Evolutionary conservation across 2,888 invertebrate species (phyloP), one percentile per base, ranked within the genome.

Genomic region (Aethes cnicana): DNA sequence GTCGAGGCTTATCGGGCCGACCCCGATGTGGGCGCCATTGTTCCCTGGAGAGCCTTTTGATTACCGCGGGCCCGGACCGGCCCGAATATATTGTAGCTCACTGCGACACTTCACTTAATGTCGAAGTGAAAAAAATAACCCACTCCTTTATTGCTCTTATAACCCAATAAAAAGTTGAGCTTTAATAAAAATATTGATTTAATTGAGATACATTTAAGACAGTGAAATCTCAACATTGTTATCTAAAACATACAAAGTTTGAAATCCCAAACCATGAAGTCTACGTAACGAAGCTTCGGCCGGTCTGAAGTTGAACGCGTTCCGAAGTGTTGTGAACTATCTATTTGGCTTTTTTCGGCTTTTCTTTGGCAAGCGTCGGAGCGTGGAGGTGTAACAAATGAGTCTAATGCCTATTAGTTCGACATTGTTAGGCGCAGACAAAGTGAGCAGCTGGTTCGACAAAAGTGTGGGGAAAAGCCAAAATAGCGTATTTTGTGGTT

Each of bases 1-100:
- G 88, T 84, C 78, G 85, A 72, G 84, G 88, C 84, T 89, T 88
- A 88, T 88, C 87, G 84, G 81, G 71, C 78, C 78, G 78, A 74
- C 74, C 84, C 74, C 82, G 79, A 87, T 88, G 88, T 86, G 88
- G 88, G 88, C 77, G 81, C 86, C 73, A 88, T 89, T 89, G 88
- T 89, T 87, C 85, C 84, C 85, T 58, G 63, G 87, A 84, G 86
- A 81, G 86, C 80, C 87, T 88, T 88, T 86, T 88, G 84, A 88
- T 86, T 88, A 86, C 83, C 77, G 75, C 77, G 73, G 76, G 74
- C 68, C 79, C 69, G 77, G 76, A 73, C 68, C 70, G 77, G 72
- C 64, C 77, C 81, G 74, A 82, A 85, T 86, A 86, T 84, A 87
- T 81, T 84, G 83, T 84, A 79, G 79, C 84, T 76, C 79, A 81